Percentiles rank a stretch among this genome's conserved stretches.
Evolutionary conservation across 2,113 vertebrate genomes (phyloP).

Genomic region (Syngnathus floridae): DNA sequence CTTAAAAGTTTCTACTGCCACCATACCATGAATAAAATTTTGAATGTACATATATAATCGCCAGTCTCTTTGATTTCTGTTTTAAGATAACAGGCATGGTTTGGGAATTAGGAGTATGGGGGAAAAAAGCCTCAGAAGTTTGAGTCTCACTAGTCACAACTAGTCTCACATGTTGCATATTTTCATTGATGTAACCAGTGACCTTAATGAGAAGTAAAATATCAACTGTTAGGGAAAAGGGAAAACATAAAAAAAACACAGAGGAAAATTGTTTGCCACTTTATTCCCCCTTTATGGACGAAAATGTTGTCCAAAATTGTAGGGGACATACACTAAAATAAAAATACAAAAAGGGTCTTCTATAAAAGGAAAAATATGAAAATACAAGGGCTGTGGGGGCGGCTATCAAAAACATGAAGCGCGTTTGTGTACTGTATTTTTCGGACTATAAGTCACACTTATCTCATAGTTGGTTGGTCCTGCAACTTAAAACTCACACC

Average conservation of each 20-base stretch:
- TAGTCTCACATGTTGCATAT: not conserved
- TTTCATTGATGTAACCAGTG: not conserved
- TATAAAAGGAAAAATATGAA: constrained; percentile 78
- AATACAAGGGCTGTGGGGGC: constrained; percentile 69
- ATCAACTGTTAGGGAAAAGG: not conserved
- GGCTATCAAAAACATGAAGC: constrained; percentile 73
- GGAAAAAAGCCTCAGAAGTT: not conserved
- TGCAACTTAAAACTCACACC: too few relatives aligned
- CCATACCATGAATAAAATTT: constrained; percentile 96
- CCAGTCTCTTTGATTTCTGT: not conserved
- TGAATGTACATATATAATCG: constrained; percentile 63
- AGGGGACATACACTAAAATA: constrained; percentile 65
- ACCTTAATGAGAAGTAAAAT: not conserved
- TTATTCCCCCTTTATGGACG: constrained; percentile 72
- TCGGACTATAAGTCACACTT: too few relatives aligned
- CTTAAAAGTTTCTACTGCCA: constrained; percentile 92
- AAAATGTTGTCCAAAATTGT: constrained; percentile 56
- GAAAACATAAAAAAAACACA: not conserved
- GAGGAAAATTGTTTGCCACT: constrained; percentile 55
- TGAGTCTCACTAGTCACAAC: not conserved
- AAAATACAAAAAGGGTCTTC: constrained; percentile 70
- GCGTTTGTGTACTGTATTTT: constrained; percentile 58
- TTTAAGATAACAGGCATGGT: not conserved
- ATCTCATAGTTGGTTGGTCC: too few relatives aligned
- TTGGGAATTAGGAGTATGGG: too few relatives aligned